Base-by-base conservation (phyloP, 1,140 invertebrate species). In the Plectrocnemia conspersa region DNA sequence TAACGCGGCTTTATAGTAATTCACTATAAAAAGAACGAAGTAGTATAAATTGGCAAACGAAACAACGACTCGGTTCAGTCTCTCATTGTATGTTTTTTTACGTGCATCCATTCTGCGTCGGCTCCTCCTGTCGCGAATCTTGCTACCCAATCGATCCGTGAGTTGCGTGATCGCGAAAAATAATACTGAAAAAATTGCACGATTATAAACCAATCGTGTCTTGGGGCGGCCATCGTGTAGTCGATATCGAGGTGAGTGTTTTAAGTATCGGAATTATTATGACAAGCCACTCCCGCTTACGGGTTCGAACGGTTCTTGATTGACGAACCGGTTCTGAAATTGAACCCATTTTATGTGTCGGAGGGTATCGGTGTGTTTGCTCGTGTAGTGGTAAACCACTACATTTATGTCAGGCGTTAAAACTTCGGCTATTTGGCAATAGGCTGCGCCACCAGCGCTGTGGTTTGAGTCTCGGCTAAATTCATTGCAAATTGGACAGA, bases 31-130 rank as follows among this genome's bases (percentile, higher is more conserved):
- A 32, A 50, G 55, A 57, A 57, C 55, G 46, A 52, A 41, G 55
- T 21, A 29, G 50, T 58, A 58, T 58, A 58, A 58, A 58, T 58
- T 58, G 56, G 50, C 55, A 45, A 57, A 50, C 55, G 55, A 53
- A 58, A 58, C 56, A 58, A 58, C 56, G 41, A 53, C 42, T 38
- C 35, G 13, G 44, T 47, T 53, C 38, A 56, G 48, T 45, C 50
- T n/a, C n/a, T 49, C 56, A 45, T 58, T 50, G 52, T 38, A 46
- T 48, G 11, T 38, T 38, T 56, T 58, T 58, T 58, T 46, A 50
- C 46, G 48, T 50, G 56, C 49, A 58, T 58, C 52, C 56, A 58
- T 58, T 53, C 47, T 44, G 23, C n/a, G 6, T n/a, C 27, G 27
- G 27, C 27, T 29, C 27, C 27, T 29, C 27, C 27, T 29, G 27